Base-by-base conservation (phyloP, 1,140 invertebrate species). In the Spodoptera frugiperda region DNA sequence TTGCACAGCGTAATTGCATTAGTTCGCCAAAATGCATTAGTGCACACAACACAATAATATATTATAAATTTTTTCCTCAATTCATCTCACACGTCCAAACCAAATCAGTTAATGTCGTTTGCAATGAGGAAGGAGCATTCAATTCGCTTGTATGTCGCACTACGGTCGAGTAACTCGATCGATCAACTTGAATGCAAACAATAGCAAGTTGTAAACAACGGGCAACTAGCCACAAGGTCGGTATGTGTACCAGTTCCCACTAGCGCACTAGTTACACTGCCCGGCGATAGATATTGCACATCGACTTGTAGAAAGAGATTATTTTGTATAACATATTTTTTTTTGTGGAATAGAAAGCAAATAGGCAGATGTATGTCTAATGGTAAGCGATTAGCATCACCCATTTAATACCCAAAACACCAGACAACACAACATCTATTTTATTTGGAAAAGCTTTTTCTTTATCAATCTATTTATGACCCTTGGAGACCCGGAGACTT, bases 131-230 rank as follows among this genome's bases (percentile, higher is more conserved):
- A 73, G 71, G 71, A 21, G 55, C 55, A 49, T 25, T 59, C 44
- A 61, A 73, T 49, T 67, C 63, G 14, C 39, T 57, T 71, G n/a
- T 48, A 21, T 59, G 14, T 48, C 55, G 44, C 21, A 8, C 5
- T 12, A 55, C 46, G 39, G 17, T 55, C 39, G 39, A 54, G 46
- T 54, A 39, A 70, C 49, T 46, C 73, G 48, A 75, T 75, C 73
- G 61, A 75, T 75, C 73, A 75, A 65, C 46, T 75, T 48, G 73
- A 49, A 61, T 46, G 71, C 53, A 61, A 65, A 75, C 49, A 75
- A 75, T 75, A 75, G 57, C 15, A 2, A 57, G n/a, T 39, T 39
- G 33, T 33, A 11, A 5, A 46, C n/a, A 14, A 15, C 30, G 53
- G 55, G 44, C 49, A 61, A 73, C 53, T 71, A 33, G 55, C 33